Conservation (phyloP, 2,113 vertebrate genomes). For the Agapornis roseicollis region DNA sequence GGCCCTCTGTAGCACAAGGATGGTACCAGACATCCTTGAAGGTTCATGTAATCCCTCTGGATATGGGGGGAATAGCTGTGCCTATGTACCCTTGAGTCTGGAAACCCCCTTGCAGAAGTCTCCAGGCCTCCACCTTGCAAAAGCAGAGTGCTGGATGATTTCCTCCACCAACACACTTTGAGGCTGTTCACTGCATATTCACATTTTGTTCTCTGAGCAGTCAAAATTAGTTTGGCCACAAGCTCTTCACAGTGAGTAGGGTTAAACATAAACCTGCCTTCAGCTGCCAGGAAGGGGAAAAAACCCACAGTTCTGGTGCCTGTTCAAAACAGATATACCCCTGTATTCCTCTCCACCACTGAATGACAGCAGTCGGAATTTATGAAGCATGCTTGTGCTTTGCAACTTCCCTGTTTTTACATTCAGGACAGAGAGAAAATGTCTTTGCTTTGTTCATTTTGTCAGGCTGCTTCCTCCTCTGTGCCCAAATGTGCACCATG, state of each 20-base stretch:
- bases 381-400: constrained; percentile 48
- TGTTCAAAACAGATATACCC: constrained; percentile 51
- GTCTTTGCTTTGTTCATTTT: constrained; percentile 36
- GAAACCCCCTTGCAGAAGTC: not conserved
- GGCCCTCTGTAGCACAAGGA: not conserved
- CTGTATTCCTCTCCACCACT: not conserved
- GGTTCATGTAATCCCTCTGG: not conserved
- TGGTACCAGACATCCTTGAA: not conserved
- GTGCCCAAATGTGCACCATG: not conserved
- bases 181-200: not conserved
- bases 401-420: constrained; percentile 43
- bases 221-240: not conserved
- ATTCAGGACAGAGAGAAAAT: constrained; percentile 49
- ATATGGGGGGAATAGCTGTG: not conserved
- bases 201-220: not conserved
- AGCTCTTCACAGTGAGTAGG: not conserved
- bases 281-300: not conserved
- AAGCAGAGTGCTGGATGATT: not conserved
- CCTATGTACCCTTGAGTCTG: not conserved
- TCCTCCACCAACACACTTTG: not conserved
- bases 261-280: not conserved
- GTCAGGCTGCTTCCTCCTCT: constrained; percentile 52
- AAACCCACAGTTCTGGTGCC: not conserved
- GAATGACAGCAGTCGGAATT: constrained; percentile 66
- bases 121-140: not conserved